Evolutionary conservation across 2,888 invertebrate genomes (phyloP).

Genomic region (Schizaphis graminum): DNA sequence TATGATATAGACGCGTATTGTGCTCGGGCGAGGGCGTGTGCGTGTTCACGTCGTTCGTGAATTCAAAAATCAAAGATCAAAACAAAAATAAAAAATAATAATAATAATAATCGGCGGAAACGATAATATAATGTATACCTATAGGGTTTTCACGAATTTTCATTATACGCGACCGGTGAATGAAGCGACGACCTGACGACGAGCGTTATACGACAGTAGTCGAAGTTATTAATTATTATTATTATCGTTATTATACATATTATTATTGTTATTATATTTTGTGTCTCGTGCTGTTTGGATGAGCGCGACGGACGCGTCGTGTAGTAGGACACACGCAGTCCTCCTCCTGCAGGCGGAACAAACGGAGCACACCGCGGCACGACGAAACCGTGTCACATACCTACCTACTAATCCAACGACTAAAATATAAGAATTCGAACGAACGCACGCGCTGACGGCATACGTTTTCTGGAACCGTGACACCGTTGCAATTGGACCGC

Average conservation of each 20-base stretch:
- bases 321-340: conserved; percentile 35
- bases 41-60: neutral
- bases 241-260: neutral
- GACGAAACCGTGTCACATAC: conserved; percentile 50
- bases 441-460: neutral
- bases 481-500: neutral
- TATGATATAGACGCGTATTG: neutral
- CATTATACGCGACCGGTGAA: neutral
- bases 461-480: conserved; percentile 20
- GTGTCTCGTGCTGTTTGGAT: neutral
- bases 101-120: conserved; percentile 19
- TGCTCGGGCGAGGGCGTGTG: neutral
- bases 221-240: neutral
- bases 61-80: conserved; percentile 9
- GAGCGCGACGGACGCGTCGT: neutral
- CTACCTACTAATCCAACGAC: conserved; percentile 45
- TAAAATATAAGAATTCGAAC: conserved; percentile 12
- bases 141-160: neutral
- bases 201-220: neutral
- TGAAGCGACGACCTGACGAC: neutral
- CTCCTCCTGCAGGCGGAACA: conserved; percentile 17
- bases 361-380: conserved; percentile 14
- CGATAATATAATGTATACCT: too few relatives aligned
- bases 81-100: neutral
- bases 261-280: neutral